Evolutionary conservation across 2,888 invertebrate genomes (phyloP).

Genomic region (Arctia plantaginis): DNA sequence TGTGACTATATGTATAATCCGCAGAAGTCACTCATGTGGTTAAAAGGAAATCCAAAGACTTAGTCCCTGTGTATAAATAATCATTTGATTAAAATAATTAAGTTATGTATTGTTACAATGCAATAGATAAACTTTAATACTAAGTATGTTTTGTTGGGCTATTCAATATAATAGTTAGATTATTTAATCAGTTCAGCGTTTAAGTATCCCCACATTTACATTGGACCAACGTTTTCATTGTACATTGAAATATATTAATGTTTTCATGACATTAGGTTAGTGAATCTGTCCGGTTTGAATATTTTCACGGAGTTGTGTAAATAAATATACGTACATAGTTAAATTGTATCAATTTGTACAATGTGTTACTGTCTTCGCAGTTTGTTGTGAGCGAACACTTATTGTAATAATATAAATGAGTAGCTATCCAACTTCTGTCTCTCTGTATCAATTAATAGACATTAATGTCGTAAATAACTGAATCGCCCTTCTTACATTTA

Average conservation of each 20-base stretch:
- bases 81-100: not conserved
- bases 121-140: constrained; percentile 1
- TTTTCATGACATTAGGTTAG: constrained; percentile 2
- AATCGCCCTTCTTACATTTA: not conserved
- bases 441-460: not conserved
- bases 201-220: not conserved
- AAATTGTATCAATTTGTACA: not conserved
- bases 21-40: not conserved
- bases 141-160: not conserved
- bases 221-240: not conserved
- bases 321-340: not conserved
- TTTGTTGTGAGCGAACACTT: not conserved
- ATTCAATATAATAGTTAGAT: not conserved
- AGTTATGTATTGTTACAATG: constrained; percentile 3
- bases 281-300: not conserved
- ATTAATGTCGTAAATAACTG: not conserved
- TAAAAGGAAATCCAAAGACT: not conserved
- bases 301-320: not conserved
- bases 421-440: not conserved
- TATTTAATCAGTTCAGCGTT: not conserved
- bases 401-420: not conserved
- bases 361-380: not conserved
- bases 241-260: not conserved
- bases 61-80: not conserved
- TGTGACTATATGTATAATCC: not conserved